Conservation (phyloP, 2,888 invertebrate species). For the Drosophila austrosaltans region DNA sequence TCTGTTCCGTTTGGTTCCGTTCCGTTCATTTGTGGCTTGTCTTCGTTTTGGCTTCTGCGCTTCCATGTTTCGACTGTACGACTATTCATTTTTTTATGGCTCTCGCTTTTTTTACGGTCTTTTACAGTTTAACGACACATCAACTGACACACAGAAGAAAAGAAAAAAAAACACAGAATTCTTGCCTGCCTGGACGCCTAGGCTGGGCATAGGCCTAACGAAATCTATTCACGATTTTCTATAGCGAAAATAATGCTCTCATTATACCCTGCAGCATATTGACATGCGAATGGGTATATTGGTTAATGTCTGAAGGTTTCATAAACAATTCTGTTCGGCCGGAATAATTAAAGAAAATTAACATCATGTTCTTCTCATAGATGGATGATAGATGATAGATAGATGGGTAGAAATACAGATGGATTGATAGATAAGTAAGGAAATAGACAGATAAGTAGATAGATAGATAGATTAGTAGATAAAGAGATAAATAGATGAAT, state of each 20-base stretch:
- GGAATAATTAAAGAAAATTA: too few relatives aligned
- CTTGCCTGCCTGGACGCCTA: slow-evolving; percentile 8
- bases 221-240: slow-evolving; percentile 76
- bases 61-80: slow-evolving; percentile 24
- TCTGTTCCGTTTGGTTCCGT: slow-evolving; percentile 43
- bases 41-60: slow-evolving; percentile 22
- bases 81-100: slow-evolving; percentile 70
- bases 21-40: slow-evolving; percentile 34
- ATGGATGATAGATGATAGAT: too few relatives aligned
- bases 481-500: too few relatives aligned
- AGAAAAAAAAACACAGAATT: slow-evolving; percentile 29
- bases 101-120: slow-evolving; percentile 69
- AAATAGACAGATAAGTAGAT: too few relatives aligned
- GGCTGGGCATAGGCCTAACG: slow-evolving; percentile 31
- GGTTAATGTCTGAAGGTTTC: too few relatives aligned
- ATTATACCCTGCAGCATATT: slow-evolving; percentile 47
- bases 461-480: too few relatives aligned
- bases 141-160: slow-evolving; percentile 65
- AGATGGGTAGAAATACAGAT: too few relatives aligned
- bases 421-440: too few relatives aligned
- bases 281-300: neutral
- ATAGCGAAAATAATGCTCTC: slow-evolving; percentile 57
- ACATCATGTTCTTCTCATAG: too few relatives aligned
- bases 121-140: slow-evolving; percentile 80
- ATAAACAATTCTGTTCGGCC: too few relatives aligned